Evolutionary conservation across 2,113 vertebrate species (phyloP), one percentile per base, ranked within the genome.

Genomic region (Pseudolaguvia tuberculata): DNA sequence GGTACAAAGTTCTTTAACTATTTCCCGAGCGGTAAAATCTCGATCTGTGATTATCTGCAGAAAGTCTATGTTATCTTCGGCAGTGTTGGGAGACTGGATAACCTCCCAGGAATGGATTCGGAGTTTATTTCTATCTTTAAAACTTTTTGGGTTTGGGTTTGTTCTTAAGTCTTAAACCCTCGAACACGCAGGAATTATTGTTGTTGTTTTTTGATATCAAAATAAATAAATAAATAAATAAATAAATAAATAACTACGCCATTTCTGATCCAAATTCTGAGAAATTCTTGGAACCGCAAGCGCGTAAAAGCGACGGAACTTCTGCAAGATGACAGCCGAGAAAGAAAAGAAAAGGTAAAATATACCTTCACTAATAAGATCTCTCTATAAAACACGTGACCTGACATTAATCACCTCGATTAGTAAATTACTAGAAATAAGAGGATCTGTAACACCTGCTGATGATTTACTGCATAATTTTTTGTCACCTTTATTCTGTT

Each of bases 41-140:
- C 52, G 70, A 81, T 62, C 74, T 48, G 70, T 58, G 29, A 62
- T 83, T 53, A 76, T 81, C 81, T 81, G 85, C 87, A 78, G 86
- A 85, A 87, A 87, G 88, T 90, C 91, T 91, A 90, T 94, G 89
- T 94, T 88, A 95, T 97, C 96, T 94, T 96, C 92, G 92, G 93
- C 95, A 97, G 95, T 96, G 95, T 92, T 89, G 94, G 94, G 94
- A 98, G 95, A 96, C 95, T 95, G 94, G 94, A 92, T 86, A 89
- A 90, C 90, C 91, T 48, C 14, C 29, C 7, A 1, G 65, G 23
- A 75, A 47, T 76, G 73, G 81, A 87, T 79, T 84, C 48, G 25
- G 53, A 18, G 14, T 58, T 42, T 8, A 0, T 47, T 25, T 15
- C 5, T 23, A n/a, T 12, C 1, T n/a, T n/a, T 17, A 53, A 12